Base-by-base conservation (phyloP, 2,797 vertebrate genomes). In the Ispidina lecontei region DNA sequence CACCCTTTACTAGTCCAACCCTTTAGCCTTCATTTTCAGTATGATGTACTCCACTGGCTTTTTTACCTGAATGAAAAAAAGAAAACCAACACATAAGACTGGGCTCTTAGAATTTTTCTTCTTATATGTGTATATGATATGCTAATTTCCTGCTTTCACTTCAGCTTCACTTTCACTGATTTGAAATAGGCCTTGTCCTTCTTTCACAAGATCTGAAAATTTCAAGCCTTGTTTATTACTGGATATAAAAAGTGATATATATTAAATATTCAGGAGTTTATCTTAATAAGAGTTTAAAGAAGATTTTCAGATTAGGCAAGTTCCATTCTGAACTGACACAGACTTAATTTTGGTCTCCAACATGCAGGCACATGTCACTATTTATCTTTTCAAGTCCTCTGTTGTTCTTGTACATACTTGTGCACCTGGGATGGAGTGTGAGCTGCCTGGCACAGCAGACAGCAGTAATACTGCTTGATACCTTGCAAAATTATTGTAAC, bases 341-440 rank as follows among this genome's bases (percentile, higher is more conserved):
- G 49, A 22, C 4, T 89, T 95, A 73, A 78, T 87, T 94, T 90
- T 88, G 41, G 59, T 46, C 21, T 89, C 33, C 78, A 28, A 41
- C 83, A 12, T 60, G 39, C 28, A 70, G 18, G 6, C 41, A 58
- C 19, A 14, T 81, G 46, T 56, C 10, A 13, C 26, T 71, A 46
- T 78, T 81, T 86, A 58, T 76, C 39, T 71, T 78, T 41, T 69
- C 39, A 68, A 74, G 65, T 65, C 26, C 17, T 75, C 62, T 81
- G 58, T 20, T 74, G 12, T 70, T 60, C 5, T 0, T 70, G 47
- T n/a, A 78, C 41, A 15, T 52, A 56, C 25, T 46, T 80, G 49
- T 79, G 19, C 39, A 44, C 64, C 25, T 73, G 43, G n/a, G 33
- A 64, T 70, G 37, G 70, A 55, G 35, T 65, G 35, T 54, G 54